These are phyloP conservation scores for Haliaeetus leucogaster DNA, from an alignment of 2,113 vertebrate genomes.

Conservation along the genomic window DNA sequence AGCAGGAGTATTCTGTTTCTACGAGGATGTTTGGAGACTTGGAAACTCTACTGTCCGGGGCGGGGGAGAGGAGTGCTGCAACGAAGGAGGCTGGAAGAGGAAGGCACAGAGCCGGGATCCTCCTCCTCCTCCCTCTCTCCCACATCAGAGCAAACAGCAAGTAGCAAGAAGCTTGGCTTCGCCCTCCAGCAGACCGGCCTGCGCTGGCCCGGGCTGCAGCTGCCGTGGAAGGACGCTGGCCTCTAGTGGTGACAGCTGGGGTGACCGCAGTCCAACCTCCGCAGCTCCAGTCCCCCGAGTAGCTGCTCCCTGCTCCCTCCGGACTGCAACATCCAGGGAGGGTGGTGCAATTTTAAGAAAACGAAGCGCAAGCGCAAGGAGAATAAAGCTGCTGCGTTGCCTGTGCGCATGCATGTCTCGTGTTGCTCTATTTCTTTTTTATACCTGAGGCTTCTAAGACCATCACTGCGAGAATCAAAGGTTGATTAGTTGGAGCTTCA, in stretches of 20 bases:
- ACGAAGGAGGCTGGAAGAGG: not conserved
- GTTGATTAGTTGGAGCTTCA: not conserved
- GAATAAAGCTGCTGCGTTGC: not conserved
- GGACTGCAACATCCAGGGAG: accelerated
- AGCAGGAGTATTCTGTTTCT: not conserved
- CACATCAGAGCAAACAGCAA: not conserved
- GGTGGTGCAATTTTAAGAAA: not conserved
- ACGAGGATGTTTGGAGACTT: not conserved
- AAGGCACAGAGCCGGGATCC: not conserved
- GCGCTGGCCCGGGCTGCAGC: not conserved
- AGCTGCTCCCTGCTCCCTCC: not conserved
- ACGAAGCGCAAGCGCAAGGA: not conserved
- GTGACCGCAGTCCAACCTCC: not conserved
- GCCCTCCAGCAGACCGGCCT: not conserved
- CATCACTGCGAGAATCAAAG: not conserved
- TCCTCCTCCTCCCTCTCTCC: not conserved
- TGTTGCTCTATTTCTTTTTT: not conserved
- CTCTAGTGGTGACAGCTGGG: not conserved
- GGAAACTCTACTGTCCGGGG: not conserved
- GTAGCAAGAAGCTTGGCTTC: not conserved
- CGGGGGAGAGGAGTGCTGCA: not conserved
- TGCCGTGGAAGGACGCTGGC: not conserved
- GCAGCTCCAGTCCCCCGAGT: accelerated
- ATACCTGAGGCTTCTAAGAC: not conserved
- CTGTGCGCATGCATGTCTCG: accelerated